Percentiles rank a stretch among this genome's conserved stretches.
phyloP scores from a whole-genome alignment of 2,113 vertebrate species.

The Andinoacara biseriatus region DNA sequence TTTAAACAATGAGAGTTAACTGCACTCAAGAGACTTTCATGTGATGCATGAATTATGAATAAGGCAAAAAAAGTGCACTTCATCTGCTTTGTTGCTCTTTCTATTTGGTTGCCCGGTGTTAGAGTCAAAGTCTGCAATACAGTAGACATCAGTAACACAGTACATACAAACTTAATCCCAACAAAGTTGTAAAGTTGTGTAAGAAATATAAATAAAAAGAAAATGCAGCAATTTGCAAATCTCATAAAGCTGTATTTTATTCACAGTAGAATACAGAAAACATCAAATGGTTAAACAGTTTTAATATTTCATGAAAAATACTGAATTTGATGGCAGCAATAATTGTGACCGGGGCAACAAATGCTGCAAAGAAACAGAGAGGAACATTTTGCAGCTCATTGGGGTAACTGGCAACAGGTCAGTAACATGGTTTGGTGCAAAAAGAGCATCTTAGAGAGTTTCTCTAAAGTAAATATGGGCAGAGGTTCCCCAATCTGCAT shows the following conservation, averaged over 20 bases:
- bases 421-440: too few species aligned
- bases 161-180: neutral
- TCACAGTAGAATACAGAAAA: neutral
- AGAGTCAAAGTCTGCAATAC: neutral
- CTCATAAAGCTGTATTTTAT: too few species aligned
- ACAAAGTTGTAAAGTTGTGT: fast-evolving
- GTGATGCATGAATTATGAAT: neutral
- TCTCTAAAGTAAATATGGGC: neutral
- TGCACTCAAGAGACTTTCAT: neutral
- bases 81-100: neutral
- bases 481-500: neutral
- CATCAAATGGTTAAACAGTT: neutral
- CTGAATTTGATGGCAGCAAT: neutral
- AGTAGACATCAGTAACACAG: neutral
- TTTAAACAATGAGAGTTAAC: neutral
- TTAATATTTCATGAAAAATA: neutral
- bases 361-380: neutral
- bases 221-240: neutral
- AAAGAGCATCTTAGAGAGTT: fast-evolving
- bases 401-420: neutral
- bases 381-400: too few species aligned
- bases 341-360: neutral
- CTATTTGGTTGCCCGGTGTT: neutral
- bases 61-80: neutral
- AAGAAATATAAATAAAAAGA: neutral